phyloP scores from a whole-genome alignment of 2,113 vertebrate genomes.

The Antigone vipio region DNA sequence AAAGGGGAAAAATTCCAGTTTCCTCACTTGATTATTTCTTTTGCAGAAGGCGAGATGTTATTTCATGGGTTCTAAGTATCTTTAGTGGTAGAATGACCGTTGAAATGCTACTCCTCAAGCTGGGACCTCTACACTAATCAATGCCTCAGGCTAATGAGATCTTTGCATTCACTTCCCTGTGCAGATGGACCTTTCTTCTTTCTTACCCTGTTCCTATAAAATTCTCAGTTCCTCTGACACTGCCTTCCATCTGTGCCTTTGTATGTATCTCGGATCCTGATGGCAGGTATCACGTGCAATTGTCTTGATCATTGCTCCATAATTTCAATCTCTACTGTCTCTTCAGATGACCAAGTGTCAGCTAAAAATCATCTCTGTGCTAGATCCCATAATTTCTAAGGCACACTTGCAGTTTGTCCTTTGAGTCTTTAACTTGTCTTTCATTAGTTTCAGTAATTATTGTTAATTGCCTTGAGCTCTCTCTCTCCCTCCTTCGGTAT shows the following conservation, averaged over 20 bases:
- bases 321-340: not conserved
- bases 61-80: not conserved
- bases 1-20: not conserved
- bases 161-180: not conserved
- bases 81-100: not conserved
- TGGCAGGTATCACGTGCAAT: not conserved
- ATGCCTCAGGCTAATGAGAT: not conserved
- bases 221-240: not conserved
- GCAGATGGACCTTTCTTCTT: not conserved
- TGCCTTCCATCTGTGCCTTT: not conserved
- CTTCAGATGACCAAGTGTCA: not conserved
- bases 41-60: not conserved
- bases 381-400: not conserved
- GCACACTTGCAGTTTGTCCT: not conserved
- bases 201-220: not conserved
- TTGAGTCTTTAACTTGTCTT: not conserved
- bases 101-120: not conserved
- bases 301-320: not conserved
- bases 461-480: not conserved
- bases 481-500: not conserved
- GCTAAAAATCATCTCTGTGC: not conserved
- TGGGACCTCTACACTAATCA: not conserved
- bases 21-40: not conserved
- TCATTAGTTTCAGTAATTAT: not conserved
- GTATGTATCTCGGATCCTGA: not conserved